These are phyloP conservation scores for Diacarnus erythraeanus DNA, from an alignment of 37 sponge, comb jelly and placozoan species.

Conservation along the genomic window DNA sequence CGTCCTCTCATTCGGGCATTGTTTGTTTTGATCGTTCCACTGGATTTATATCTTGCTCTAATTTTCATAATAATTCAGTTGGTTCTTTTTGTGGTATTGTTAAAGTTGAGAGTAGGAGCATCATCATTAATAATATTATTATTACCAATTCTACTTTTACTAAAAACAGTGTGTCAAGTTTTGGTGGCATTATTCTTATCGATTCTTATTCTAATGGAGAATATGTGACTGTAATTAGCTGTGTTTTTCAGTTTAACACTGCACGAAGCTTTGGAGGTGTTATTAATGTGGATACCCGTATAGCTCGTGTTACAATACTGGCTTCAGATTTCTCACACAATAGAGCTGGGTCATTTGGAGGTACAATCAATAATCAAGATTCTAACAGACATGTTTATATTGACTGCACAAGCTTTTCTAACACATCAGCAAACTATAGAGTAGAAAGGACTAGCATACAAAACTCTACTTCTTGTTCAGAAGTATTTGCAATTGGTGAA, in stretches of 20 bases:
- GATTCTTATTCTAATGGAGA: neutral
- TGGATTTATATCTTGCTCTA: neutral
- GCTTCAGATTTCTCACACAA: neutral
- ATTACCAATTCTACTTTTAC: neutral
- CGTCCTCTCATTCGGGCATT: neutral
- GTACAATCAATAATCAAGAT: neutral
- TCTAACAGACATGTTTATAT: neutral
- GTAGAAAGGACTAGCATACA: too few species aligned
- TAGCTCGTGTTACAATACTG: neutral
- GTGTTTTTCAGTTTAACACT: neutral
- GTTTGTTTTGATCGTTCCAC: neutral
- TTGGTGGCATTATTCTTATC: neutral
- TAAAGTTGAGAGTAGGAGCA: neutral
- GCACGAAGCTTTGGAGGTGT: neutral
- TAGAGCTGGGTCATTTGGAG: neutral
- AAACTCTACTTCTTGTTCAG: too few species aligned
- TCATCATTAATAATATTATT: too few species aligned
- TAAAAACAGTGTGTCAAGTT: neutral
- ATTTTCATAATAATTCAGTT: neutral
- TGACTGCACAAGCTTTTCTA: neutral
- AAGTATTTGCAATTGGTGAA: too few species aligned
- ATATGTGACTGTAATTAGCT: neutral
- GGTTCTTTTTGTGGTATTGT: neutral
- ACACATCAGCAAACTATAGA: neutral
- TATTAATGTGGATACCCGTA: neutral